A percentile compares a stretch with the other conserved stretches of the same genome.
phyloP scores from a whole-genome alignment of 2,888 invertebrate genomes.

The Ethmia dodecea region DNA sequence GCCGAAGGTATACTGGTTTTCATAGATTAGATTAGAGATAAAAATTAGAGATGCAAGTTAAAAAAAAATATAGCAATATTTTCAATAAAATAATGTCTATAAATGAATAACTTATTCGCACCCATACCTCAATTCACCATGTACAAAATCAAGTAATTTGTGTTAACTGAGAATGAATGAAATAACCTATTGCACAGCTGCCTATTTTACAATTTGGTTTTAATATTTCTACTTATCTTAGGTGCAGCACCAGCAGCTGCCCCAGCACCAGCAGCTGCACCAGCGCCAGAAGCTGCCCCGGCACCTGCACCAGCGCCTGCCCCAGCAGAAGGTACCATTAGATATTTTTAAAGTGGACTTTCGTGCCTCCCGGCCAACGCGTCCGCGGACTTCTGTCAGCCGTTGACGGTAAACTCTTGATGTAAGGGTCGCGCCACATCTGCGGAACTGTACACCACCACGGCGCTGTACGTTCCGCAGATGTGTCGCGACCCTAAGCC shows the following conservation, averaged over 20 bases:
- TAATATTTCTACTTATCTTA: background rate
- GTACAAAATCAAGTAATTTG: background rate
- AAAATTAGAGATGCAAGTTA: no score
- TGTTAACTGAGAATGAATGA: constrained; percentile 16
- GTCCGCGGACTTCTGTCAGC: background rate
- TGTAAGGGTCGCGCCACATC: no score
- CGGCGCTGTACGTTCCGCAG: no score
- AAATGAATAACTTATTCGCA: no score
- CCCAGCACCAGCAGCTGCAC: constrained; percentile 14
- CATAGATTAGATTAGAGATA: no score
- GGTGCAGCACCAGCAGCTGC: constrained; percentile 19
- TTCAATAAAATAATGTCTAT: no score
- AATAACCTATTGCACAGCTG: background rate
- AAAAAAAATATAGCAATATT: no score
- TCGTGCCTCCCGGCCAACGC: background rate
- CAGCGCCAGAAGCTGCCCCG: constrained; percentile 19
- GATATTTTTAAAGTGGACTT: background rate
- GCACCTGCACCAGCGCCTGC: constrained; percentile 14
- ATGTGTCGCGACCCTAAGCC: no score
- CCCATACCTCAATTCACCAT: background rate
- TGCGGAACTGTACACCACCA: no score
- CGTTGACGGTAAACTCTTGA: no score
- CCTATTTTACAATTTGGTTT: background rate
- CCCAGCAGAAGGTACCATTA: constrained; percentile 9
- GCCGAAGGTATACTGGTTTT: constrained; percentile 41